Evolutionary conservation across 2,797 vertebrate genomes (phyloP), one percentile per base, ranked within the genome.

Genomic region (Argentina silus): DNA sequence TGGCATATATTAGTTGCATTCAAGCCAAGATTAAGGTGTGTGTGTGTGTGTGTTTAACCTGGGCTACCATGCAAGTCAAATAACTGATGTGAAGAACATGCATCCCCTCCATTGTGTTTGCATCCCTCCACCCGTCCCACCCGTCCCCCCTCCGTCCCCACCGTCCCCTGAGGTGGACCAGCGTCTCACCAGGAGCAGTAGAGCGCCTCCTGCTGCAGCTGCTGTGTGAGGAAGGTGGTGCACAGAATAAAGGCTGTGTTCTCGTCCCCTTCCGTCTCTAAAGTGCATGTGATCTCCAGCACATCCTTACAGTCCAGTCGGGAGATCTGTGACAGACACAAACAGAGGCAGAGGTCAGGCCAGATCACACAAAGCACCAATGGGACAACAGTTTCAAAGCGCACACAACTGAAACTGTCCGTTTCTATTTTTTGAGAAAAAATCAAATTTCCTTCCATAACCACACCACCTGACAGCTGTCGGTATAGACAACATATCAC

Each of bases 181-280:
- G 8, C 23, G 21, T 95, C 97, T 94, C 91, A 99, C 98, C 98
- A 99, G 74, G 97, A 97, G 82, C 94, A 97, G 90, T 96, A 95
- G 12, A 95, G 92, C 78, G 85, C 97, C 92, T 95, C 96, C 85
- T 97, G 96, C 86, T 99, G 97, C 56, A 99, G 96, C 87, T 99
- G 98, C 86, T 98, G 97, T 59, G 96, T 99, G 83, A 99, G 94
- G 81, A 97, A 99, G 0, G 97, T 99, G 60, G 98, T 99, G 89
- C 98, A 99, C 80, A 99, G 94, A 87, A 99, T 95, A 88, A 98
- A 98, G 3, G 97, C 98, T 51, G 95, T 96, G 50, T 95, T 96
- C 87, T 98, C 97, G 83, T 99, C 97, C 19, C 97, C 96, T 78
- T 99, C 98, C 0, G 95, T 95, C 84, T 99, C 98, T 89, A 99